Evolutionary conservation across 53 echinoderm and acorn worm genomes (phyloP).

Genomic region (Arbacia lixula): DNA sequence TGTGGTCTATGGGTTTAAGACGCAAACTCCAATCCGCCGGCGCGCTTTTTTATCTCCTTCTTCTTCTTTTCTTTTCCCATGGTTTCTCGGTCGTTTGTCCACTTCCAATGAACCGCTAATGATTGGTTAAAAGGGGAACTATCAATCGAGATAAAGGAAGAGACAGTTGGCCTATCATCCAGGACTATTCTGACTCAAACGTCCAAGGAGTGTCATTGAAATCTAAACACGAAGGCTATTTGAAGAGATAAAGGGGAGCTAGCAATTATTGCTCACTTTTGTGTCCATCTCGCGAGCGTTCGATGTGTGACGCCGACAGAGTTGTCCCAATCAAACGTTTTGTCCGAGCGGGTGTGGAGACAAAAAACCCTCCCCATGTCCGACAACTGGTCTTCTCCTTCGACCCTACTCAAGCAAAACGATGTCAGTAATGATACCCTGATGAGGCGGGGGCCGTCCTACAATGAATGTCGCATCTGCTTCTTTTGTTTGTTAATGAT

Average conservation of each 20-base stretch:
- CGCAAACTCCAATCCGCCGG: not conserved
- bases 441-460: not conserved
- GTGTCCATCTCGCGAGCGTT: not conserved
- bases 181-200: not conserved
- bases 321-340: slow-evolving; percentile 12
- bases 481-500: slow-evolving; percentile 30
- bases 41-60: not conserved
- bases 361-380: not conserved
- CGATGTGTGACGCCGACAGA: not conserved
- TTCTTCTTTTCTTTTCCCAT: too few relatives aligned
- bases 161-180: slow-evolving; percentile 33
- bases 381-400: not conserved
- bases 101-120: slow-evolving; percentile 15
- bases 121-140: slow-evolving; percentile 25
- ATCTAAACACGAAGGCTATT: slow-evolving; percentile 11
- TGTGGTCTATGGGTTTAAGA: slow-evolving; percentile 5
- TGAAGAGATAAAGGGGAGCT: not conserved
- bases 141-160: slow-evolving; percentile 39
- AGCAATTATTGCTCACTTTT: slow-evolving; percentile 1
- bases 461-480: slow-evolving; percentile 26
- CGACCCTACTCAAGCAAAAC: not conserved
- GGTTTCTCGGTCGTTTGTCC: not conserved
- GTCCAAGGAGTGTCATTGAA: not conserved
- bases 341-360: not conserved
- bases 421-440: slow-evolving; percentile 1